phyloP scores from a whole-genome alignment of 2,797 vertebrate genomes.

The Neosilurus mollespiculum region DNA sequence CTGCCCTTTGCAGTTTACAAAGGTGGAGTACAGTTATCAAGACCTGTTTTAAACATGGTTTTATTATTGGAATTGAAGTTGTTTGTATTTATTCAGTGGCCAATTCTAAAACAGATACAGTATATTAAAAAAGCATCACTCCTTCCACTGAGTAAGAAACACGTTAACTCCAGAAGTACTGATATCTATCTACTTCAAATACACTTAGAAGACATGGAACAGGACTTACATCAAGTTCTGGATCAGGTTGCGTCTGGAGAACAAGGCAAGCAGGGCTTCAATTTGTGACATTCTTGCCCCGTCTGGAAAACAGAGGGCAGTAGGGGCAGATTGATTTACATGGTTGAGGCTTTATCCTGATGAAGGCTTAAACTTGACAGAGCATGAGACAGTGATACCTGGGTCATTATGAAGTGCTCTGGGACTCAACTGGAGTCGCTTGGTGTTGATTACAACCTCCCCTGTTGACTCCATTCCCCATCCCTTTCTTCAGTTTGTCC shows the following conservation, averaged over 20 bases:
- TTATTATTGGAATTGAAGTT: not conserved
- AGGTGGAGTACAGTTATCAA: not conserved
- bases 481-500: conserved; percentile 2
- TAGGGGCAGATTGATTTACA: conserved; percentile 51
- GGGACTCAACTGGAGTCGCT: conserved; percentile 35
- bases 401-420: conserved; percentile 50
- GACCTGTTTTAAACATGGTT: not conserved
- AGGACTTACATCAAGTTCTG: conserved; percentile 8
- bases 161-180: conserved; percentile 12
- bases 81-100: not conserved
- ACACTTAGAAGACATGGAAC: conserved; percentile 38
- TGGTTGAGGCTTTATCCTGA: conserved; percentile 43
- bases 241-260: conserved; percentile 53
- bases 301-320: conserved; percentile 49
- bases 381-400: conserved; percentile 52
- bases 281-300: conserved; percentile 56
- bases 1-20: not conserved
- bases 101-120: not conserved
- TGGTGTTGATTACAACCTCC: conserved; percentile 52
- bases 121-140: not conserved
- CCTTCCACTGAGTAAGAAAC: not conserved
- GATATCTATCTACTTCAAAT: conserved; percentile 45
- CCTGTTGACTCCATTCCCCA: conserved; percentile 6
- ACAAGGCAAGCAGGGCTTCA: conserved; percentile 48
- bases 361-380: conserved; percentile 52